A percentile compares a stretch with the other conserved stretches of the same genome.
Evolutionary conservation across 1,140 invertebrate genomes (phyloP).

Genomic region (Solen grandis): DNA sequence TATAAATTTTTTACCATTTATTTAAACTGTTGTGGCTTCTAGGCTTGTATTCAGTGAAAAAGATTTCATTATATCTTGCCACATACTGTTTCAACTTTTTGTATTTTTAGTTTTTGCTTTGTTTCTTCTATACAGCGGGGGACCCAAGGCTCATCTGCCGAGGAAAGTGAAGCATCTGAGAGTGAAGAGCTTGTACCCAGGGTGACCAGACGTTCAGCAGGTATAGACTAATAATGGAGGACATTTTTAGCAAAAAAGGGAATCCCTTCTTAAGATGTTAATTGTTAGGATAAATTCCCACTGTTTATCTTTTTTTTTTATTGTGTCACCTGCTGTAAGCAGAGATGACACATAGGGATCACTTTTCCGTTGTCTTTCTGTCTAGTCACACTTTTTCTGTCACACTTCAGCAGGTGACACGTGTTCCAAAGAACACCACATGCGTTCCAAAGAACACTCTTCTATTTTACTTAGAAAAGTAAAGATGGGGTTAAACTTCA

Average conservation of each 20-base stretch:
- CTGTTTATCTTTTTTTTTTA: background rate
- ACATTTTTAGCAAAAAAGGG: background rate
- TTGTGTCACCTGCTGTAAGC: background rate
- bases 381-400: no score
- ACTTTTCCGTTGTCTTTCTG: background rate
- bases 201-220: constrained; percentile 59
- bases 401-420: no score
- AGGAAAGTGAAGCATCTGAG: constrained; percentile 60
- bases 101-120: no score
- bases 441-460: no score
- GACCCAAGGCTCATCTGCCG: constrained; percentile 8
- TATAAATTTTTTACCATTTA: background rate
- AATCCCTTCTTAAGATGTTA: no score
- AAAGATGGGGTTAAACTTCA: no score
- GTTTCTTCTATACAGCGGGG: constrained; percentile 4
- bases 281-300: no score
- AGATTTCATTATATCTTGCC: background rate
- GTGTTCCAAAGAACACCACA: no score
- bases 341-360: background rate
- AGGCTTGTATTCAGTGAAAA: background rate
- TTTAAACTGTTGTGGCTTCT: background rate
- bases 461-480: no score
- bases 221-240: constrained; percentile 28
- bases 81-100: no score
- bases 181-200: constrained; percentile 31